Base-by-base conservation (phyloP, 2,113 vertebrate genomes). In the Toxostoma redivivum region DNA sequence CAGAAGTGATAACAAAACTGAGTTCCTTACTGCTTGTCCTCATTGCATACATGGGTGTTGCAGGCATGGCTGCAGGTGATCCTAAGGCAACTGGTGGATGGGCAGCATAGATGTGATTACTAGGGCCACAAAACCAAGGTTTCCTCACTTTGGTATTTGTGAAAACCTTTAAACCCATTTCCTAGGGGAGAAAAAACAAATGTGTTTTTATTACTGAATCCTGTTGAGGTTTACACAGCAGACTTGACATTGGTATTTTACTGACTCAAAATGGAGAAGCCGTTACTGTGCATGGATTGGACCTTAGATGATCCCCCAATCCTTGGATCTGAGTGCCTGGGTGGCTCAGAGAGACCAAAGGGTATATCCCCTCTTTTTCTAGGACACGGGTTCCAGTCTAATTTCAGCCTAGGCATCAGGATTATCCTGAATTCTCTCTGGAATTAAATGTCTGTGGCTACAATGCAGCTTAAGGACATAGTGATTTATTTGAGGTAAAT, bases 141-240 rank as follows among this genome's bases (percentile, higher is more conserved):
- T 93, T 97, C 57, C 70, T 97, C 90, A 97, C 81, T 1, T 67
- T 94, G 56, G 94, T 92, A 17, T 97, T 97, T 73, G 97, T 97
- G 93, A 97, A 97, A 60, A 96, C 77, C 72, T 96, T 97, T 71
- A 97, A 95, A 37, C 97, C 97, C 86, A 97, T 91, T 42, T 73
- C 62, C 97, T 97, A n/a, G 4, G 47, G 56, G 28, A 92, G 50
- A 87, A 62, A 95, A 72, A 95, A 2, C 12, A 53, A 93, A 86
- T 9, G 25, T 5, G 3, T 0, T 15, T 61, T 81, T 33, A 10
- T 80, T 80, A 85, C 17, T 58, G 42, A 72, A 38, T 92, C 28
- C 28, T 24, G 10, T 30, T 90, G 30, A 83, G 20, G 14, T 78
- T 80, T 85, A 56, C 30, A 60, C 33, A 66, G 42, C 38, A 77